Evolutionary conservation across 64 coral and sea anemone species (phyloP).

Genomic region (Montipora foliosa): DNA sequence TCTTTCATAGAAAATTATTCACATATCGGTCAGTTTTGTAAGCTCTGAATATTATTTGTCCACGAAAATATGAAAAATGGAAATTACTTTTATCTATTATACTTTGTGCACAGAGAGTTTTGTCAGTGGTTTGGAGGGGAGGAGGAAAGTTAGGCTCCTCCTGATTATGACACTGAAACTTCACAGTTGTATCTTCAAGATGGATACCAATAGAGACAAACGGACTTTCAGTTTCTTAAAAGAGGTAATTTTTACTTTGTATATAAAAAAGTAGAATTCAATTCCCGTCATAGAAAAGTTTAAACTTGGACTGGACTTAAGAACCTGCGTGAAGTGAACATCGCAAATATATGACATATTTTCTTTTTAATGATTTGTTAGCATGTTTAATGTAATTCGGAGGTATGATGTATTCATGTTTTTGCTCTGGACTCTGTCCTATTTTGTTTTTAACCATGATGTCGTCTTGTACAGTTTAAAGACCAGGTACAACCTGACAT

Average conservation of each 20-base stretch:
- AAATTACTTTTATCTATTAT: neutral
- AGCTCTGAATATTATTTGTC: too few species aligned
- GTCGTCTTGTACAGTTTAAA: conserved; percentile 58
- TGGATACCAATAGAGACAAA: conserved; percentile 90
- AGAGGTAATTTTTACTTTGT: conserved; percentile 60
- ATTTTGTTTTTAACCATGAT: neutral
- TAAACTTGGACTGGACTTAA: too few species aligned
- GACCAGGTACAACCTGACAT: conserved; percentile 79
- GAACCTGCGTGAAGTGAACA: too few species aligned
- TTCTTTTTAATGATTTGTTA: neutral
- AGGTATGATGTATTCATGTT: neutral
- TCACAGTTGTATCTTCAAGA: conserved; percentile 76
- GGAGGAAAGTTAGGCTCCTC: conserved; percentile 80
- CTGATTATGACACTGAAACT: conserved; percentile 85
- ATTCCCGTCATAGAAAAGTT: too few species aligned
- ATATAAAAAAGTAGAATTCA: too few species aligned
- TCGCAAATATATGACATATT: neutral
- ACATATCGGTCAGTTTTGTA: neutral
- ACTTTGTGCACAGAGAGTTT: conserved; percentile 70
- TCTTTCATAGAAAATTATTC: too few species aligned
- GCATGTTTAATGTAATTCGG: neutral
- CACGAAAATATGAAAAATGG: neutral
- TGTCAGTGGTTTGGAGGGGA: conserved; percentile 91
- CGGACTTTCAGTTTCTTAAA: conserved; percentile 91
- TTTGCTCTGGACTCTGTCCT: neutral